Evolutionary conservation across 2,113 vertebrate species (phyloP).

Genomic region (Coregonus clupeaformis): DNA sequence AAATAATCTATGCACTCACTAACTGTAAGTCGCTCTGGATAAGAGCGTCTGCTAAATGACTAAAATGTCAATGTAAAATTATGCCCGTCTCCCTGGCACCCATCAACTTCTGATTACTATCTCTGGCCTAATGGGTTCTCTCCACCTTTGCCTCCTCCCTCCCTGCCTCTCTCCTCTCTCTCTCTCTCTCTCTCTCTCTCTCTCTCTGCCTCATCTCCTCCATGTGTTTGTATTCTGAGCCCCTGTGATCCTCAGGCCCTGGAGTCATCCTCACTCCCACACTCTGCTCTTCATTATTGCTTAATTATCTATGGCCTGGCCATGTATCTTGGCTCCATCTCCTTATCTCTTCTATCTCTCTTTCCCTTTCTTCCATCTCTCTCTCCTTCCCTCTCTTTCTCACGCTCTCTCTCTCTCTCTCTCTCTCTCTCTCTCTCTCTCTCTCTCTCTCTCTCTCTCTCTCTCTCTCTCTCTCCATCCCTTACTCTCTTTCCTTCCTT

Average conservation of each 20-base stretch:
- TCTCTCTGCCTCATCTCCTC: constrained; percentile 1
- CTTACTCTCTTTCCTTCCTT: too few species aligned
- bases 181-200: background rate
- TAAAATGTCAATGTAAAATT: too few species aligned
- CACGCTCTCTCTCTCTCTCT: background rate
- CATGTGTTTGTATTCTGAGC: background rate
- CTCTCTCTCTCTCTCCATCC: background rate
- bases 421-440: background rate
- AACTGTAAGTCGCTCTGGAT: too few species aligned
- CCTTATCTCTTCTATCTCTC: background rate
- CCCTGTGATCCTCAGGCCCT: background rate
- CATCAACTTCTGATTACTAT: constrained; percentile 69
- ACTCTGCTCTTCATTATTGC: constrained; percentile 47
- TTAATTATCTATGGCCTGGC: constrained; percentile 53
- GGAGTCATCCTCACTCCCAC: constrained; percentile 40
- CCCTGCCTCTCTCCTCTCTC: background rate
- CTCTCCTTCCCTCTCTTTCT: background rate
- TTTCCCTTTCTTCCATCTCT: background rate
- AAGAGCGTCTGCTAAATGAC: too few species aligned
- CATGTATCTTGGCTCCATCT: constrained; percentile 21
- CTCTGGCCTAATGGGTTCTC: constrained; percentile 52
- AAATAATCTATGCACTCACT: too few species aligned
- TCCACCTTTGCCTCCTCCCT: background rate
- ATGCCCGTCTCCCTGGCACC: constrained; percentile 51
- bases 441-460: background rate